Percentiles rank a stretch among this genome's conserved stretches.
These are phyloP conservation scores for Thripadectes ignobilis DNA, from an alignment of 2,797 vertebrate species.

Conservation along the genomic window DNA sequence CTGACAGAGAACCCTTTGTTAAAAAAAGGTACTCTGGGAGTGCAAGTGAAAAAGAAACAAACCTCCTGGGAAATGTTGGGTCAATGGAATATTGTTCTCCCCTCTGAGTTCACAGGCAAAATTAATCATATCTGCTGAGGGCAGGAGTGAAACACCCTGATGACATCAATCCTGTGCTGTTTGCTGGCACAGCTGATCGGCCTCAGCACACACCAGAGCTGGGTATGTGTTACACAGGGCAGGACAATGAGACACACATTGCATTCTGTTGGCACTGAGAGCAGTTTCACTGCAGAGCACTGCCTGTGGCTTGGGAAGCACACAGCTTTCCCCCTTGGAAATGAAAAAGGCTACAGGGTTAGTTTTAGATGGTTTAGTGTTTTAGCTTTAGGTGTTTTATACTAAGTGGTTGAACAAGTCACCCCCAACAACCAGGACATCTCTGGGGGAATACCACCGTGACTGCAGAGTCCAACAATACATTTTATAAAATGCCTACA, in stretches of 20 bases:
- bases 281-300: background rate
- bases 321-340: background rate
- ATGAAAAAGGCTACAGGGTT: background rate
- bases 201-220: background rate
- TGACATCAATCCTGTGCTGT: background rate
- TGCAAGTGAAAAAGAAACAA: background rate
- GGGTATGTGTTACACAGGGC: background rate
- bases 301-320: background rate
- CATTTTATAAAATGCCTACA: background rate
- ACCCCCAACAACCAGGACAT: background rate
- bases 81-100: constrained; percentile 58
- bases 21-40: background rate
- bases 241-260: background rate
- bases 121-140: background rate
- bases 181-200: background rate
- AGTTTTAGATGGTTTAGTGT: background rate
- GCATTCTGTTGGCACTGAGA: background rate
- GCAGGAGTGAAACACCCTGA: constrained; percentile 52
- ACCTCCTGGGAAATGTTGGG: background rate
- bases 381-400: background rate
- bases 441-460: background rate
- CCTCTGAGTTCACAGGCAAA: constrained; percentile 2
- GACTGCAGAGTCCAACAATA: background rate
- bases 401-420: background rate
- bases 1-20: background rate